Percentiles rank a stretch among this genome's conserved stretches.
Evolutionary conservation across 2,113 vertebrate species (phyloP).

Genomic region (Colinus virginianus): DNA sequence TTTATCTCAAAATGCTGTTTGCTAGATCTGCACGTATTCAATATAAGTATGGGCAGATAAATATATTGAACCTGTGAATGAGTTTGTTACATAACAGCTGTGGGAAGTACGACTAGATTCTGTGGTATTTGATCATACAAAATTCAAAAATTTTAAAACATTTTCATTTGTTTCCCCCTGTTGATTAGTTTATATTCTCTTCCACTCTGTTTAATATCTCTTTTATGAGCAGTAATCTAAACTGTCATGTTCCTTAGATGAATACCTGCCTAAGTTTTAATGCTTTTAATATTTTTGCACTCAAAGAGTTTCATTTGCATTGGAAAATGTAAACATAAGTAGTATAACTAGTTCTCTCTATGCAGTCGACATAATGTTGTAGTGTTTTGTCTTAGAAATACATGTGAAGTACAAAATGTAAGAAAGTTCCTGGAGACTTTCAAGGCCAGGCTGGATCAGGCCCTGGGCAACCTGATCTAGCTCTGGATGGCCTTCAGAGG

Average conservation of each 20-base stretch:
- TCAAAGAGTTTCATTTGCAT: not conserved
- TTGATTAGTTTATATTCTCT: not conserved
- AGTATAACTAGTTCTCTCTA: not conserved
- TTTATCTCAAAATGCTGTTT: not conserved
- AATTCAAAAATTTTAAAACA: not conserved
- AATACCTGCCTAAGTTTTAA: not conserved
- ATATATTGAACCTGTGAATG: not conserved
- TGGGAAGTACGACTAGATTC: not conserved
- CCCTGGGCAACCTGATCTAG: too few species aligned
- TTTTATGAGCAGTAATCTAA: not conserved
- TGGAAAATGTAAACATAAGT: not conserved
- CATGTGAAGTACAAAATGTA: too few species aligned
- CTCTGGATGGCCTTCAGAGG: too few species aligned
- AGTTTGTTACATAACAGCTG: not conserved
- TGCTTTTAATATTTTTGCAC: not conserved
- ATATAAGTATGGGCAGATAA: not conserved
- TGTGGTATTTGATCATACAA: not conserved
- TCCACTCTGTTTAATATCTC: not conserved
- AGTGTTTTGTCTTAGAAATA: not conserved
- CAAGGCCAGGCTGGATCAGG: too few species aligned
- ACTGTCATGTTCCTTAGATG: not conserved
- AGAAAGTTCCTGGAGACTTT: not conserved
- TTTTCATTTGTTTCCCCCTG: not conserved
- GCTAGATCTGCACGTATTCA: not conserved
- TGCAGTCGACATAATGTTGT: not conserved